Percentiles rank a stretch among this genome's conserved stretches.
Conservation (phyloP, 2,797 vertebrate genomes). For the Arvicola amphibius region DNA sequence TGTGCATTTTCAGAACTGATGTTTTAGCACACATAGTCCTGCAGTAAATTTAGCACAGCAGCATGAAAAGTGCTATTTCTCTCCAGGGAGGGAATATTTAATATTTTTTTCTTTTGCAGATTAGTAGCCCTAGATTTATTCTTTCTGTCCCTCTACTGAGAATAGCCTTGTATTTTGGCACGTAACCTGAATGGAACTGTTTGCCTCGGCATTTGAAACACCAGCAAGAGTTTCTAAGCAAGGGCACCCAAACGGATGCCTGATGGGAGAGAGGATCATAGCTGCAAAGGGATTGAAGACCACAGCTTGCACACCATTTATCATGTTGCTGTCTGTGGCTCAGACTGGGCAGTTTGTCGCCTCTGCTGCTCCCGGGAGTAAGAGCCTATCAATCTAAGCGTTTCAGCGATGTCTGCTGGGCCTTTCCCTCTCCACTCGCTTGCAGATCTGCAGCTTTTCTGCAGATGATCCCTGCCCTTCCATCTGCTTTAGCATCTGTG, state of each 20-base stretch:
- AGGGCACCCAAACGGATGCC: slow-evolving; percentile 51
- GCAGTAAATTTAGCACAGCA: slow-evolving; percentile 71
- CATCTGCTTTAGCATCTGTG: slow-evolving; percentile 83
- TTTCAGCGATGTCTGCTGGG: slow-evolving; percentile 68
- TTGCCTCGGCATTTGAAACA: slow-evolving; percentile 64
- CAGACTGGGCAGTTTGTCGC: slow-evolving; percentile 59
- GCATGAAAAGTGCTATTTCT: slow-evolving; percentile 52
- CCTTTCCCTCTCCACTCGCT: slow-evolving; percentile 58
- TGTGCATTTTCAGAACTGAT: slow-evolving; percentile 59
- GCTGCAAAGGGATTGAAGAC: slow-evolving; percentile 60
- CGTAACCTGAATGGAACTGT: slow-evolving; percentile 62
- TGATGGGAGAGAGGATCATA: slow-evolving; percentile 12
- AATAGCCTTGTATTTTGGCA: slow-evolving; percentile 47
- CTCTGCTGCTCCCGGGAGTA: slow-evolving; percentile 61
- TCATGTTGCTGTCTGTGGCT: slow-evolving; percentile 66
- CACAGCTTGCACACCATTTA: slow-evolving; percentile 51
- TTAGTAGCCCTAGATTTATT: slow-evolving; percentile 52
- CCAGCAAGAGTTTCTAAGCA: slow-evolving; percentile 67
- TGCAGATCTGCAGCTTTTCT: slow-evolving; percentile 66
- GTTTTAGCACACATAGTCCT: slow-evolving; percentile 54
- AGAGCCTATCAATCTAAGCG: slow-evolving; percentile 77
- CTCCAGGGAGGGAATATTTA: slow-evolving; percentile 57
- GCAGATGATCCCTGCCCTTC: slow-evolving; percentile 82
- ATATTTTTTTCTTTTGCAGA: slow-evolving; percentile 72
- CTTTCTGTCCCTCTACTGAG: slow-evolving; percentile 24